Base-by-base conservation (phyloP, 1,140 invertebrate genomes). In the Adelges cooleyi region DNA sequence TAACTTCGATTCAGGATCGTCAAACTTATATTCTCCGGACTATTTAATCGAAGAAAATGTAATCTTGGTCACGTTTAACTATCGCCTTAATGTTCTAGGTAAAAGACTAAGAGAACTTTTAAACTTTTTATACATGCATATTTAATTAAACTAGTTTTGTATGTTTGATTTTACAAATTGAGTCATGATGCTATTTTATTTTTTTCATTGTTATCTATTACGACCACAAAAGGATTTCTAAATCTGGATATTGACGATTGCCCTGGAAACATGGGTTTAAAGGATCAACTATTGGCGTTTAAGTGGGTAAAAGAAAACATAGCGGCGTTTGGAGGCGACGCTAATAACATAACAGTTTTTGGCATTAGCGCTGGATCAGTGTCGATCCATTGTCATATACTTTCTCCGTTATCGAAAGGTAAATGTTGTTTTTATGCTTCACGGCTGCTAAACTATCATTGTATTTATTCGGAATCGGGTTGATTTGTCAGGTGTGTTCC, bases 51-150 rank as follows among this genome's bases (percentile, higher is more conserved):
- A 88, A 53, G 78, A 82, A 59, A 84, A 90, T 68, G 77, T 91
- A 4, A 74, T 93, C 11, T 77, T 91, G 1, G 86, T 92, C 1
- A 84, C 85, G 0, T 77, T 85, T 2, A 92, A 93, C 73, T 93
- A 88, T 71, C 81, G 90, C 74, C 79, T 87, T 65, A 81, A 82
- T 74, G 67, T 75, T 17, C 71, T 82, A 22, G 80, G 80, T 80
- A 70, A 72, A 42, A 15, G 25, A 15, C n/a, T n/a, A 23, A n/a
- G n/a, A n/a, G n/a, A n/a, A n/a, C n/a, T n/a, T 40, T n/a, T 10
- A 10, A 9, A 40, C 9, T 40, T 10, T 9, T n/a, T 40, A 10
- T 40, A n/a, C n/a, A 9, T 9, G n/a, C n/a, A n/a, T 9, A 10
- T 40, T 40, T 9, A 40, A n/a, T 40, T 40, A 10, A 10, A 40